A percentile compares a stretch with the other conserved stretches of the same genome.
phyloP scores from a whole-genome alignment of 2,888 invertebrate species.

The Lysandra bellargus region DNA sequence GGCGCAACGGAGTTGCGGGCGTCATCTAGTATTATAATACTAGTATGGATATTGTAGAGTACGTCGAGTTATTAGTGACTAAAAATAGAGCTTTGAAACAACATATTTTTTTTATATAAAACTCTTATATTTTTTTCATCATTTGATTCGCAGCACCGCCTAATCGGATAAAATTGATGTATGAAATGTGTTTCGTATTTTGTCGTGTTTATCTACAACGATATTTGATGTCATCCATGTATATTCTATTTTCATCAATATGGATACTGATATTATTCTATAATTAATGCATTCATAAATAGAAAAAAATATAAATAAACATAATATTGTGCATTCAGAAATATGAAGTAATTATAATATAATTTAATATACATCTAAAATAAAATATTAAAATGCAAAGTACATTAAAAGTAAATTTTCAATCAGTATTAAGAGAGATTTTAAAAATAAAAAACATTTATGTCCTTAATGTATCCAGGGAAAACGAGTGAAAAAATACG shows the following conservation, averaged over 20 bases:
- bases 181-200: background rate
- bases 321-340: background rate
- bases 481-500: too few species aligned
- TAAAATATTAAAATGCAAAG: background rate
- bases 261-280: background rate
- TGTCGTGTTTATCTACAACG: background rate
- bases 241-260: too few species aligned
- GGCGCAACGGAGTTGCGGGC: too few species aligned
- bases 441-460: too few species aligned
- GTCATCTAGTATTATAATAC: too few species aligned
- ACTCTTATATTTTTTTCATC: background rate
- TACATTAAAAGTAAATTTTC: too few species aligned
- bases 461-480: too few species aligned
- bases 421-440: too few species aligned
- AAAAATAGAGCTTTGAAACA: background rate
- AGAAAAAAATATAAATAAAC: background rate
- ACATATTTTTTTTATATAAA: background rate
- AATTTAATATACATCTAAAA: background rate
- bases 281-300: background rate
- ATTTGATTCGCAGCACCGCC: background rate
- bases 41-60: too few species aligned
- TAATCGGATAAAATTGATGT: slow-evolving; percentile 13
- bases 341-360: background rate
- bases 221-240: background rate
- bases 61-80: background rate